phyloP scores from a whole-genome alignment of 2,113 vertebrate species.

The Carettochelys insculpta region DNA sequence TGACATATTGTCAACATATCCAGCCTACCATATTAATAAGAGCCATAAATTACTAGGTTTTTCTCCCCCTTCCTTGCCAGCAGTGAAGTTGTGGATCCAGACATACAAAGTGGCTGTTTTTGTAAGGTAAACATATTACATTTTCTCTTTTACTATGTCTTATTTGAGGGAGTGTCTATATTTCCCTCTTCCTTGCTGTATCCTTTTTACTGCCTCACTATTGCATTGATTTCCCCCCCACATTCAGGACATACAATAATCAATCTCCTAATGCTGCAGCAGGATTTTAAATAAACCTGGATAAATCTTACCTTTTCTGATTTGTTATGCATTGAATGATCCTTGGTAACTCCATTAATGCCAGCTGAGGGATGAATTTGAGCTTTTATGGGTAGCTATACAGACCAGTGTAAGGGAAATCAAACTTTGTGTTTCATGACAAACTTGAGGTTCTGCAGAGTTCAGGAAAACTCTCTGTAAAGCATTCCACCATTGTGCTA shows the following conservation, averaged over 20 bases:
- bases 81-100: background rate
- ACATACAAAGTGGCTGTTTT: background rate
- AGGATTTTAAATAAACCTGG: background rate
- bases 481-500: background rate
- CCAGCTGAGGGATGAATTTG: background rate
- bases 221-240: too few relatives aligned
- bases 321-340: background rate
- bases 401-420: background rate
- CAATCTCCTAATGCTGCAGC: background rate
- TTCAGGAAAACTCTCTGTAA: background rate
- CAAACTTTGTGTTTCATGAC: background rate
- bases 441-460: background rate
- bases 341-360: background rate
- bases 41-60: slow-evolving; percentile 72
- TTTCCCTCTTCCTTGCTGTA: background rate
- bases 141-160: accelerated
- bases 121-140: background rate
- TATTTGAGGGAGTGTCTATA: background rate
- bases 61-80: slow-evolving; percentile 14
- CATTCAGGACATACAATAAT: background rate
- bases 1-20: slow-evolving; percentile 75
- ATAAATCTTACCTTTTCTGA: background rate
- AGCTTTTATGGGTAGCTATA: background rate
- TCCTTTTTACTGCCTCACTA: too few relatives aligned
- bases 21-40: slow-evolving; percentile 72